These are phyloP conservation scores for Chorisops tibialis DNA, from an alignment of 2,888 invertebrate species.

Conservation along the genomic window DNA sequence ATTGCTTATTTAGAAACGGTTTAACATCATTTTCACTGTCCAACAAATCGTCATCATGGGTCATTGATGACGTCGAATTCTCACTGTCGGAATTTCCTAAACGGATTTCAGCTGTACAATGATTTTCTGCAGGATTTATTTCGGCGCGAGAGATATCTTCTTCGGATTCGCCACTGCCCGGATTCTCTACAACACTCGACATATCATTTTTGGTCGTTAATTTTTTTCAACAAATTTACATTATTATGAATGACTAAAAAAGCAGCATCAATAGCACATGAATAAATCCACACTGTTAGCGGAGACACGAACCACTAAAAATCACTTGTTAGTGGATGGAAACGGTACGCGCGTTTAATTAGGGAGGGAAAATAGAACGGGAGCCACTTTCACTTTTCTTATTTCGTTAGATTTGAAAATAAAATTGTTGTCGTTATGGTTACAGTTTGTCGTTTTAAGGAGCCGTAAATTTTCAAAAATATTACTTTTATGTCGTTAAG, in stretches of 20 bases:
- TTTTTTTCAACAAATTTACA: no score
- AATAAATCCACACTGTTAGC: background rate
- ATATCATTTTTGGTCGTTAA: slow-evolving; percentile 17
- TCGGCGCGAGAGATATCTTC: background rate
- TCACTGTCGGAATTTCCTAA: slow-evolving; percentile 24
- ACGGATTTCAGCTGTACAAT: background rate
- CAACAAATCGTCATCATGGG: slow-evolving; percentile 31
- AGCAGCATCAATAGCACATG: background rate
- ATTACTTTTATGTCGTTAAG: background rate
- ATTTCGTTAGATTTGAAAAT: no score
- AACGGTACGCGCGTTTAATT: no score
- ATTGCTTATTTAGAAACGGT: slow-evolving; percentile 32
- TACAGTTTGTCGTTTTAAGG: background rate
- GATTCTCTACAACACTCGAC: slow-evolving; percentile 15
- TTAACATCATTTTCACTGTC: slow-evolving; percentile 35
- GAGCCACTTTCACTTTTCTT: no score
- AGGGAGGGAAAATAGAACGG: no score
- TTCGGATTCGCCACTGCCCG: background rate
- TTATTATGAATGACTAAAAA: background rate
- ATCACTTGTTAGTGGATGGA: background rate
- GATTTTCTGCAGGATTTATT: background rate
- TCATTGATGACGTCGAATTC: slow-evolving; percentile 30
- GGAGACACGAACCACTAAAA: background rate
- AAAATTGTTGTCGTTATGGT: background rate
- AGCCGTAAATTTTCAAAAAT: background rate